phyloP scores from a whole-genome alignment of 2,797 vertebrate genomes.

The Argya squamiceps region DNA sequence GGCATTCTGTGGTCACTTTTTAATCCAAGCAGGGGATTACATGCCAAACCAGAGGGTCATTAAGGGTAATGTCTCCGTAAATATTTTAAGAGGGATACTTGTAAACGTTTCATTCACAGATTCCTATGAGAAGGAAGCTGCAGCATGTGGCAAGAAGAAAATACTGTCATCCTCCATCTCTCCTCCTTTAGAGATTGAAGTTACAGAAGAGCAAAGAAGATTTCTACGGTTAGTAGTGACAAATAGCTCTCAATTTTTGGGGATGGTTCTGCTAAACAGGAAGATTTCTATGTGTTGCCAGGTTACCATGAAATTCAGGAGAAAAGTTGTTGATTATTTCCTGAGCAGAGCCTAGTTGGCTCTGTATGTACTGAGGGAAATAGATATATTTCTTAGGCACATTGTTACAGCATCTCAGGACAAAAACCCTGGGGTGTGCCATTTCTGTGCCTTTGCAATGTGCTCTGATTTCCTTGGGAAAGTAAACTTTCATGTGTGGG shows the following conservation, averaged over 20 bases:
- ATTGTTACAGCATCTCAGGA: neutral
- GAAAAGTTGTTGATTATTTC: neutral
- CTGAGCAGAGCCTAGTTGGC: neutral
- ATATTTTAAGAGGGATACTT: constrained; percentile 37
- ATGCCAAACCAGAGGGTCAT: constrained; percentile 37
- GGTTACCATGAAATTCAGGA: neutral
- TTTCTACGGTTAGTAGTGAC: constrained; percentile 83
- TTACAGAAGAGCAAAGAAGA: constrained; percentile 89
- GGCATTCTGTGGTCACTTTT: constrained; percentile 53
- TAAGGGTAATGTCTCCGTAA: constrained; percentile 38
- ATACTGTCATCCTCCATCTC: constrained; percentile 86
- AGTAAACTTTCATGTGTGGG: neutral
- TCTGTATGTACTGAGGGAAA: neutral
- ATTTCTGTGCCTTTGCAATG: neutral
- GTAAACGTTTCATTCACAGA: constrained; percentile 76
- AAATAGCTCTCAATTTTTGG: neutral
- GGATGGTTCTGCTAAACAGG: neutral
- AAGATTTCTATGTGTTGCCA: neutral
- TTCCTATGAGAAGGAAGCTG: constrained; percentile 87
- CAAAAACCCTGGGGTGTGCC: neutral
- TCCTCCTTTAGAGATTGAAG: constrained; percentile 87
- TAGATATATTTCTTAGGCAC: neutral
- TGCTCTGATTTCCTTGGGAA: neutral
- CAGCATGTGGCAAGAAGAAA: constrained; percentile 80
- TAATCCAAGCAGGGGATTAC: constrained; percentile 24